Evolutionary conservation across 2,113 vertebrate genomes (phyloP).

Genomic region (Hepsetus odoe): DNA sequence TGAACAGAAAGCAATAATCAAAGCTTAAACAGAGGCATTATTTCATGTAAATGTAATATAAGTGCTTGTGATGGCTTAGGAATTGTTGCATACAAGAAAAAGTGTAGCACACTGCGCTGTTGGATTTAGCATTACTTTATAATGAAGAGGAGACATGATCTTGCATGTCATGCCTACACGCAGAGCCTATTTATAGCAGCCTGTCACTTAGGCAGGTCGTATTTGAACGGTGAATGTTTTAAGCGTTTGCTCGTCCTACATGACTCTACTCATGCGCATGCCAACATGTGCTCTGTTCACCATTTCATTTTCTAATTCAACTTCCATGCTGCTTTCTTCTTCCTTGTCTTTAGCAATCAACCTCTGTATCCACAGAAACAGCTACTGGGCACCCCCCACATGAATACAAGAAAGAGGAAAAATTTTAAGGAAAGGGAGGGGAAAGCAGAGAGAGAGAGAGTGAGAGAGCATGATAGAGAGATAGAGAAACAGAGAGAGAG

Average conservation of each 20-base stretch:
- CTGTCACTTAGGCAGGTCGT: slow-evolving; percentile 23
- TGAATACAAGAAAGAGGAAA: neutral
- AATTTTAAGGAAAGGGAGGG: too few relatives aligned
- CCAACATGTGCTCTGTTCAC: neutral
- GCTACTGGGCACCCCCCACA: slow-evolving; percentile 47
- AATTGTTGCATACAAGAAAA: neutral
- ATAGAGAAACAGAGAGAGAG: slow-evolving; percentile 24
- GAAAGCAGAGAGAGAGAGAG: slow-evolving; percentile 4
- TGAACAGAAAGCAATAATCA: neutral
- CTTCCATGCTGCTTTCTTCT: slow-evolving; percentile 39
- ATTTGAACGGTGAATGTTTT: slow-evolving; percentile 12
- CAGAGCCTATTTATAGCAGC: slow-evolving; percentile 22
- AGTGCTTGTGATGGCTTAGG: neutral
- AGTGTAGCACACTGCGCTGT: neutral
- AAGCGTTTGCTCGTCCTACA: slow-evolving; percentile 14
- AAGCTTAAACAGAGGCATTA: neutral
- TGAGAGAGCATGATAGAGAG: neutral
- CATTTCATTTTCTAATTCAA: slow-evolving; percentile 47
- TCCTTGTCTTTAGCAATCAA: slow-evolving; percentile 66
- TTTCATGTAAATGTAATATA: neutral
- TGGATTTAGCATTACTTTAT: slow-evolving; percentile 2
- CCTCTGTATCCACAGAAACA: slow-evolving; percentile 73
- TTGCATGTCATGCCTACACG: slow-evolving; percentile 20
- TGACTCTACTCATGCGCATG: neutral
- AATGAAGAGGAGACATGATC: slow-evolving; percentile 19